Evolutionary conservation across 2,888 invertebrate species (phyloP), one percentile per base, ranked within the genome.

Genomic region (Drosophila conformis): DNA sequence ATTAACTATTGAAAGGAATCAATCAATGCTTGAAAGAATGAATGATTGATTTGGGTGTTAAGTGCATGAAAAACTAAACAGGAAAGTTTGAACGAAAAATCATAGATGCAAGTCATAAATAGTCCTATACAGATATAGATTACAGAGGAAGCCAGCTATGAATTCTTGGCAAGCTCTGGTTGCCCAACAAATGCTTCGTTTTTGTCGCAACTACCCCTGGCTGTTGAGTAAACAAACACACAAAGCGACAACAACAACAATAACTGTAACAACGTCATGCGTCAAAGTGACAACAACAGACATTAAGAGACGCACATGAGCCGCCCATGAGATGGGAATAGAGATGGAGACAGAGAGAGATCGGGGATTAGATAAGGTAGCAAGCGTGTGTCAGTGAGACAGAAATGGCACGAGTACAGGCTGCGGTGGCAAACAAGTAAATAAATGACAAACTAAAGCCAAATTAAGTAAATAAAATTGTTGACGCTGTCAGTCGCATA

Each of bases 391-490:
- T 21, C 48, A 42, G 63, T 52, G 59, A 10, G 40, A 53, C 25
- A 52, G 40, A 62, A 60, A 65, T 33, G 56, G 54, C 52, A 29
- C 57, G 48, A 46, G 51, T 35, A 38, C 51, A 56, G 63, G 57
- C 69, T 76, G 85, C 73, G 78, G 82, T 67, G 76, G 79, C 78
- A 75, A 83, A 79, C 78, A 87, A 89, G 87, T 87, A 83, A 89
- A 87, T 89, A 87, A 87, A 85, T 87, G 86, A 87, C 89, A 87
- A 87, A 89, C 88, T 86, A 89, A 87, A 89, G 86, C 85, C 88
- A 87, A 87, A 87, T 87, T 89, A 89, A 88, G 89, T 89, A 87
- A 86, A 88, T 89, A 89, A 89, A 89, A 87, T 87, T 87, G 84
- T 88, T 87, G 83, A 73, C 78, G 82, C 84, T 84, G 83, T 82